Base-by-base conservation (phyloP, 1,140 invertebrate genomes). In the Dendroctonus valens region DNA sequence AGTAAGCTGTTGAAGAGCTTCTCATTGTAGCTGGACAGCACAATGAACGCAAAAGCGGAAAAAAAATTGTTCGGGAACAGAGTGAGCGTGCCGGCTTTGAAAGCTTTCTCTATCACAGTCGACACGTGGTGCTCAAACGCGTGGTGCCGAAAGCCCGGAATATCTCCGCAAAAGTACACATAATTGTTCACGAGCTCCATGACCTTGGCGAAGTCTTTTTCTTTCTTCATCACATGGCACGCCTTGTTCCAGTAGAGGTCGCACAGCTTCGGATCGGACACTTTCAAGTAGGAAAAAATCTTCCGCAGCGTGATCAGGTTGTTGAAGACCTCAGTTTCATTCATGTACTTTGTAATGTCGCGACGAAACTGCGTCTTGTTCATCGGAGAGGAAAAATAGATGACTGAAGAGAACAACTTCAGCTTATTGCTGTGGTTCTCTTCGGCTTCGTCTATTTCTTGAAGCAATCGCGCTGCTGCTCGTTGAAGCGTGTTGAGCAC, bases 91-190 rank as follows among this genome's bases (percentile, higher is more conserved):
- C 76, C 77, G 52, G 72, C 65, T 40, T 79, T 73, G 1, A 83
- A 73, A 51, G 78, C 73, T 5, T 74, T 67, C 54, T 80, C 69
- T 40, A 83, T 72, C 58, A 79, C 52, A 9, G 74, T 70, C 50
- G 78, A 73, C 6, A 84, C 52, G 41, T 70, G 69, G 7, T 76
- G 76, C 64, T 85, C 84, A 52, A 84, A 73, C 5, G 73, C 61
- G 0, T 68, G 52, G 67, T 81, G 76, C 69, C 83, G 81, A 5
- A 78, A 81, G 8, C 79, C 79, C 9, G 78, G 76, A 5, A 83
- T 68, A 64, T 83, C 81, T 7, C 77, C 80, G 65, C 81, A 81
- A 62, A 84, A 84, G 73, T 81, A 78, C 74, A 84, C 80, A 66
- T 85, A 85, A 26, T 78, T 80, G 59, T 81, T 77, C 55, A 77